Base-by-base conservation (phyloP, 2,797 vertebrate species). In the Anguilla pacifica region DNA sequence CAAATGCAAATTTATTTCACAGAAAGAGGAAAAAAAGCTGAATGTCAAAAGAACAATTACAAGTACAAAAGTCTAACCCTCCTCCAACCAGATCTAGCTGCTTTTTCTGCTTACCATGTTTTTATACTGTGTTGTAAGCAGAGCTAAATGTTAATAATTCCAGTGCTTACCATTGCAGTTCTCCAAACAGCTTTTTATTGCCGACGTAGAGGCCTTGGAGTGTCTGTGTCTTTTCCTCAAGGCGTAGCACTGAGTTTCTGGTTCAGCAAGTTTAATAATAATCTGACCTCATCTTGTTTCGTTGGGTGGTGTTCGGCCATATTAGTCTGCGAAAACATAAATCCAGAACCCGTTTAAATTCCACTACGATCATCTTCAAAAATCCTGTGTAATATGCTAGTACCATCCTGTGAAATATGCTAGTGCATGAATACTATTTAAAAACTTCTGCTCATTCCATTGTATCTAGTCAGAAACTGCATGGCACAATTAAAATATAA, bases 251-350 rank as follows among this genome's bases (percentile, higher is more conserved):
- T 90, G 94, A 94, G 94, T 95, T 95, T 95, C 94, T 95, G 96
- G 92, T 96, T 96, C 95, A 96, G 95, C 94, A 95, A 93, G 94
- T 96, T 94, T 95, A 92, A 95, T 96, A 94, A 96, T 96, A 94
- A 96, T 96, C 94, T 95, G 94, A 96, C 95, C 95, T 95, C 94
- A 95, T 95, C 93, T 94, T 93, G 94, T 95, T 94, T 92, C 89
- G 91, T 92, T 89, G 91, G 92, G 92, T 92, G 90, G 91, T 86
- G 85, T 59, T 74, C 70, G 35, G 43, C 72, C 49, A 46, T 87
- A 84, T 84, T 35, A 83, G 64, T 3, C 61, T 22, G 91, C 79
- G 43, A 91, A 83, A 91, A 87, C 89, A 70, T 88, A 89, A 89
- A 91, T 94, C 92, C 72, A 43, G 72, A 57, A 39, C 35, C 46